Conservation (phyloP, 2,797 vertebrate species). For the Pagetopsis macropterus region DNA sequence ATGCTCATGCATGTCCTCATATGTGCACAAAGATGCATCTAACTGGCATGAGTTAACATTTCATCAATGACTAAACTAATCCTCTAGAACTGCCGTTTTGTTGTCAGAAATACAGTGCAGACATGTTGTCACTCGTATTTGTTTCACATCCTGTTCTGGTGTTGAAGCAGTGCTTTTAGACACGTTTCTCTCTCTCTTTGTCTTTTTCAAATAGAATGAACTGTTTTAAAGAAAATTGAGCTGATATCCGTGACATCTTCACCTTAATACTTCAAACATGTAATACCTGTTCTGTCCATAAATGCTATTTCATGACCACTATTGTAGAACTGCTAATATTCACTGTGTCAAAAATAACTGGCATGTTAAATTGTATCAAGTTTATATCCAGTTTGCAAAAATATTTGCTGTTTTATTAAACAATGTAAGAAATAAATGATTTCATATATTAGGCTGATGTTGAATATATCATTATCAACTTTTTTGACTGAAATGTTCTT, state of each 20-base stretch:
- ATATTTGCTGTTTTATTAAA: slow-evolving; percentile 73
- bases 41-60: slow-evolving; percentile 72
- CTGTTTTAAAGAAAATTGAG: neutral
- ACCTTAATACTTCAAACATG: slow-evolving; percentile 25
- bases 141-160: slow-evolving; percentile 55
- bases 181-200: slow-evolving; percentile 32
- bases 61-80: slow-evolving; percentile 52
- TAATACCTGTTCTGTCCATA: slow-evolving; percentile 52
- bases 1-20: slow-evolving; percentile 79
- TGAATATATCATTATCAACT: slow-evolving; percentile 26
- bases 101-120: slow-evolving; percentile 54
- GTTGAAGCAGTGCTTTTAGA: slow-evolving; percentile 56
- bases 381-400: slow-evolving; percentile 85
- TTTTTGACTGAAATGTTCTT: slow-evolving; percentile 2
- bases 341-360: slow-evolving; percentile 65
- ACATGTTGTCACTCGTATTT: slow-evolving; percentile 54
- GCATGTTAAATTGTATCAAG: slow-evolving; percentile 76
- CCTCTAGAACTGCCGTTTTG: slow-evolving; percentile 61
- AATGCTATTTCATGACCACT: slow-evolving; percentile 62
- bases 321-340: slow-evolving; percentile 62
- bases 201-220: slow-evolving; percentile 39
- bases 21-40: slow-evolving; percentile 71
- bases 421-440: slow-evolving; percentile 76
- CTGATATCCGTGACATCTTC: slow-evolving; percentile 35
- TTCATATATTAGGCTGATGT: slow-evolving; percentile 67